Conservation (phyloP, 2,888 invertebrate species). For the Plebejus anna region DNA sequence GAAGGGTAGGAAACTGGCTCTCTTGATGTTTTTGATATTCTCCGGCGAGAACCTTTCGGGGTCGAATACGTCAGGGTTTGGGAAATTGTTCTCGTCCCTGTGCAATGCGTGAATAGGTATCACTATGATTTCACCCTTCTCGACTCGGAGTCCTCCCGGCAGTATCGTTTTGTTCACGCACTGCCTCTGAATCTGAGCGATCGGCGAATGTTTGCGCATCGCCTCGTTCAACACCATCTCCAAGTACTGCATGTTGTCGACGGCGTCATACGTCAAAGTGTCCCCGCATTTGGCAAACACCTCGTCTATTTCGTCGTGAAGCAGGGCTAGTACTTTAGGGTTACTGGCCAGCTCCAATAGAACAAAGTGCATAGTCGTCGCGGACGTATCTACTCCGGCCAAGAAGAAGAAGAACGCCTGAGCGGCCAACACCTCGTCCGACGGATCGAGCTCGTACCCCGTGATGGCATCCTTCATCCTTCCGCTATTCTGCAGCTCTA, state of each 20-base stretch:
- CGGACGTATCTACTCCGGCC: constrained; percentile 63
- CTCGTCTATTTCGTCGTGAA: constrained; percentile 51
- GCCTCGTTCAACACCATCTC: constrained; percentile 60
- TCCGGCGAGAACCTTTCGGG: constrained; percentile 46
- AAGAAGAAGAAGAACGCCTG: constrained; percentile 69
- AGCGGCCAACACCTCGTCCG: constrained; percentile 54
- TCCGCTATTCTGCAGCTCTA: constrained; percentile 41
- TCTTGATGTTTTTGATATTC: constrained; percentile 43
- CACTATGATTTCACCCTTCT: constrained; percentile 42
- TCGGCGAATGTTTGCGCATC: constrained; percentile 63
- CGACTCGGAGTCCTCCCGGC: constrained; percentile 47
- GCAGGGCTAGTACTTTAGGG: constrained; percentile 50
- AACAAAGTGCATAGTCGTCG: constrained; percentile 52
- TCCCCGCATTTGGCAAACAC: constrained; percentile 46
- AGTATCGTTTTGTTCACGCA: constrained; percentile 51
- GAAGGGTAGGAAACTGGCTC: constrained; percentile 67
- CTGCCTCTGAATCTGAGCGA: constrained; percentile 51
- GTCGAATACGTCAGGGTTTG: constrained; percentile 43
- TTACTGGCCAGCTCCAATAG: constrained; percentile 55
- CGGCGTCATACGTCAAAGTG: constrained; percentile 49
- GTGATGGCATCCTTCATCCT: constrained; percentile 37
- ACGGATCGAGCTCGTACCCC: constrained; percentile 41
- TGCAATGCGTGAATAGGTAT: constrained; percentile 44
- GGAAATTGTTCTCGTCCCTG: constrained; percentile 56
- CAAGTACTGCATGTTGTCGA: constrained; percentile 55